Evolutionary conservation across 2,797 vertebrate genomes (phyloP), one percentile per base, ranked within the genome.

Genomic region (Cryptoprocta ferox): DNA sequence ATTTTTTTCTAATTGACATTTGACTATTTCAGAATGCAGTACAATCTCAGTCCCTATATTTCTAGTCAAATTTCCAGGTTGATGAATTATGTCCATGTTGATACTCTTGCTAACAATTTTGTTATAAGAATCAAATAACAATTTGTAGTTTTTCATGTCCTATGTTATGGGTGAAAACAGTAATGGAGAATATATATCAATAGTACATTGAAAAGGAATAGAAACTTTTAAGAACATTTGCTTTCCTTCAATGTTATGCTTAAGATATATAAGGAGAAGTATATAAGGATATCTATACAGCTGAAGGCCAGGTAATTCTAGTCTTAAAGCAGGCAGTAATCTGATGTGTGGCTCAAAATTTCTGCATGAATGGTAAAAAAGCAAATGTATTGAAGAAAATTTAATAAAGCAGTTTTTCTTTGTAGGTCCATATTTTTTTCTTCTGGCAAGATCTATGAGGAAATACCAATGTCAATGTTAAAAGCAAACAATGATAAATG

Each of bases 91-190:
- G 26, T 73, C 39, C 42, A 18, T 42, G 15, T 8, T 63, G 61
- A 96, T 78, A 48, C 15, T 39, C 35, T 95, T 50, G 6, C 75
- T 93, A 3, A 26, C 59, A 59, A 30, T 93, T 92, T 95, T 93
- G 42, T 83, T 93, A 28, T 76, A 91, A 83, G 61, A 89, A 87
- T 70, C 42, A 91, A 87, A 89, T 87, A 89, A 63, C n/a, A 76
- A 95, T 86, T 84, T 91, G 30, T 50, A 68, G 73, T 79, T 94
- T 93, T 91, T 89, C 15, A 78, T 84, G 68, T 26, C 39, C 24
- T 80, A 59, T 61, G 6, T 87, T 88, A 95, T 78, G 5, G 65
- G 53, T 88, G n/a, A 65, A 97, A 96, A 94, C 76, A 63, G 32
- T 83, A 81, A 66, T 76, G 30, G n/a, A 84, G n/a, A 92, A 85